Evolutionary conservation across 1,140 invertebrate genomes (phyloP).

Genomic region (Gryllus bimaculatus): DNA sequence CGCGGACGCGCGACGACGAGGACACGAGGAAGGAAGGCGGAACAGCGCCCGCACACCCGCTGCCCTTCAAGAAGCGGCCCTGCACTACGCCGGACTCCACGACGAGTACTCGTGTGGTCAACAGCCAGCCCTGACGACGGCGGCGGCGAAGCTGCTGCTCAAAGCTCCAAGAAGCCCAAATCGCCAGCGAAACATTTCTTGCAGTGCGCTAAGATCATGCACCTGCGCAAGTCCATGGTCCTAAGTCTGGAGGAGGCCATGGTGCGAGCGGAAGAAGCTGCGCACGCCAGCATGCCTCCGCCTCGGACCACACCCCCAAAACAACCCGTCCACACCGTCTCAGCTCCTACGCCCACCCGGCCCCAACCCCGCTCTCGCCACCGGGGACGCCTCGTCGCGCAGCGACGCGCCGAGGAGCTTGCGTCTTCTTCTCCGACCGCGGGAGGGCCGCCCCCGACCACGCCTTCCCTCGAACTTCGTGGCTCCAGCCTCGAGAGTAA

Average conservation of each 20-base stretch:
- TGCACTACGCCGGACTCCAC: slow-evolving; percentile 8
- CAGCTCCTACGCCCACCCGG: neutral
- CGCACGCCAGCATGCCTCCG: neutral
- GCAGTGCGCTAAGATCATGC: slow-evolving; percentile 34
- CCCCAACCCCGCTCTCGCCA: neutral
- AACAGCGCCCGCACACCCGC: slow-evolving; percentile 8
- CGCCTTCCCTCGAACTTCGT: no score
- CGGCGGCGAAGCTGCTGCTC: neutral
- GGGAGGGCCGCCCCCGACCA: no score
- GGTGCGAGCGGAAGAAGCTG: neutral
- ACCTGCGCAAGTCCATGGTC: slow-evolving; percentile 49
- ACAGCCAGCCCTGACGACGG: neutral
- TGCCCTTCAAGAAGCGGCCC: slow-evolving; percentile 19
- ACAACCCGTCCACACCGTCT: no score
- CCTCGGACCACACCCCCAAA: neutral
- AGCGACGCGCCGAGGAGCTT: neutral
- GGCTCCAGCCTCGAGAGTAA: no score
- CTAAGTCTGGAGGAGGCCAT: slow-evolving; percentile 38
- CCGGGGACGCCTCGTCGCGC: neutral
- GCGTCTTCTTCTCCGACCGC: no score
- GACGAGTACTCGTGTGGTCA: neutral
- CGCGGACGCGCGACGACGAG: neutral
- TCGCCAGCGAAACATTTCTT: slow-evolving; percentile 25
- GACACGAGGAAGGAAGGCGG: neutral
- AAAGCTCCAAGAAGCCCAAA: slow-evolving; percentile 27